A percentile compares a stretch with the other conserved stretches of the same genome.
Evolutionary conservation across 2,113 vertebrate species (phyloP).

Genomic region (Cavia porcellus): DNA sequence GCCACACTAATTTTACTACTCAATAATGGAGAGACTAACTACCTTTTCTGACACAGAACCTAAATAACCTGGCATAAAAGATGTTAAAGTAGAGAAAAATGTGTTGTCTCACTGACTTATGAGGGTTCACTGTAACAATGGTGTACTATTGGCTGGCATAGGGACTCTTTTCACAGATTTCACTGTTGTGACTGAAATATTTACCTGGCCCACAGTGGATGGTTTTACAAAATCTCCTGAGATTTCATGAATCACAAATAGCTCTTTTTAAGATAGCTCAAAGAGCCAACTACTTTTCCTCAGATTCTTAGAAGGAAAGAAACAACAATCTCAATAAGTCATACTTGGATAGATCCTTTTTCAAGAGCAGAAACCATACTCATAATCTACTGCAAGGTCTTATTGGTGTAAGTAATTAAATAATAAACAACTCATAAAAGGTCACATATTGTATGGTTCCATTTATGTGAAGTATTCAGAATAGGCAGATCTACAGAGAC

Average conservation of each 20-base stretch:
- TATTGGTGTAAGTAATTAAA: conserved; percentile 51
- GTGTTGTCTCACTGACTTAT: neutral
- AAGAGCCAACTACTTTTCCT: conserved; percentile 20
- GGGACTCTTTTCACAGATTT: neutral
- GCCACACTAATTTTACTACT: conserved; percentile 13
- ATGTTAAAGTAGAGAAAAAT: conserved; percentile 3
- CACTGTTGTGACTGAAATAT: conserved; percentile 8
- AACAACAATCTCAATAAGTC: neutral
- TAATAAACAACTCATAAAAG: conserved; percentile 38
- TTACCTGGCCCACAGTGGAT: neutral
- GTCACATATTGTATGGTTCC: neutral
- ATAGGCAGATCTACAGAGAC: neutral
- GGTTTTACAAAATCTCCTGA: conserved; percentile 29
- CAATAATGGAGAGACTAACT: conserved; percentile 14
- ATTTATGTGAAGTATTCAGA: conserved; percentile 24
- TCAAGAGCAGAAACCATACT: conserved; percentile 46
- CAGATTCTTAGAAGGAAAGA: neutral
- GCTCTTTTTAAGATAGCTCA: conserved; percentile 37
- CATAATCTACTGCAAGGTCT: conserved; percentile 32
- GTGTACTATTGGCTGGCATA: neutral
- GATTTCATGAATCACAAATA: conserved; percentile 39
- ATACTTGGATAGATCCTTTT: conserved; percentile 4
- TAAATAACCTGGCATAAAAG: neutral
- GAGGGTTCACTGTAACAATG: neutral
- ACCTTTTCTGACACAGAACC: neutral